phyloP scores from a whole-genome alignment of 2,797 vertebrate species.

The Gymnodraco acuticeps region DNA sequence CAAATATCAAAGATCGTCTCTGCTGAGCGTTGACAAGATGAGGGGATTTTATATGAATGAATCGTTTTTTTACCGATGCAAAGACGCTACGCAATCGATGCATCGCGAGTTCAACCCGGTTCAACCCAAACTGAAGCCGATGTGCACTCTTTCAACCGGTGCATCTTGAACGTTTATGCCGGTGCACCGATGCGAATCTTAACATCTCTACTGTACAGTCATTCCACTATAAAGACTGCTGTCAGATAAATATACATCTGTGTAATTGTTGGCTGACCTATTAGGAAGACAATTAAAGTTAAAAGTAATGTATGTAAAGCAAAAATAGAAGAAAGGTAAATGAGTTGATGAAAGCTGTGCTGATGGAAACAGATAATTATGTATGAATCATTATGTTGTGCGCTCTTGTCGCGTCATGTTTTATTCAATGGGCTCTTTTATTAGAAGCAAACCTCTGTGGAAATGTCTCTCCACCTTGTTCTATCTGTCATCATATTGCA shows the following conservation, averaged over 20 bases:
- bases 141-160: no score
- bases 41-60: no score
- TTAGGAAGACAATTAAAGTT: conserved; percentile 55
- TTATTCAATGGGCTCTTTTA: conserved; percentile 57
- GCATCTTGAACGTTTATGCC: no score
- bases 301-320: conserved; percentile 45
- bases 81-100: no score
- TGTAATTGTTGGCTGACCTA: conserved; percentile 45
- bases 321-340: conserved; percentile 43
- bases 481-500: conserved; percentile 67
- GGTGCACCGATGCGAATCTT: no score
- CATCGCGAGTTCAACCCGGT: no score
- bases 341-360: conserved; percentile 33
- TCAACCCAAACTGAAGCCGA: no score
- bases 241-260: conserved; percentile 65
- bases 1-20: no score
- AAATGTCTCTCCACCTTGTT: conserved; percentile 49
- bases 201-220: no score
- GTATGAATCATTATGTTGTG: conserved; percentile 39
- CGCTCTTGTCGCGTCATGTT: conserved; percentile 48
- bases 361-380: conserved; percentile 35
- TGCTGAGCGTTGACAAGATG: no score
- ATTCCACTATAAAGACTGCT: conserved; percentile 60
- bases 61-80: no score
- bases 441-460: conserved; percentile 45